Evolutionary conservation across 2,888 invertebrate species (phyloP).

Genomic region (Erpobdella octoculata): DNA sequence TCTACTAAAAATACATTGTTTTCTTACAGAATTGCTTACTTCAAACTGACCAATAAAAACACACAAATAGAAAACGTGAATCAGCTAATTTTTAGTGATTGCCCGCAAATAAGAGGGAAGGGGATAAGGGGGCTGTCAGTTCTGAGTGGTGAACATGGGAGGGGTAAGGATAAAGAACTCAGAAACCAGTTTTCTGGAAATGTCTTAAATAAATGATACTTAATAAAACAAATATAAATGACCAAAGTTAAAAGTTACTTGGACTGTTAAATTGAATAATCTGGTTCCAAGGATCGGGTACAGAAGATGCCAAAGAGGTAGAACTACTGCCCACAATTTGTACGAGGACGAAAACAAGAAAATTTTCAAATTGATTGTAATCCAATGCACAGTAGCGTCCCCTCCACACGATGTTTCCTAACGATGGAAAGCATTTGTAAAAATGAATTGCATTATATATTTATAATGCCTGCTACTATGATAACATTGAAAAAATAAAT

Average conservation of each 20-base stretch:
- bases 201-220: too few relatives aligned
- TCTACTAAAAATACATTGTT: neutral
- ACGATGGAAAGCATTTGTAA: neutral
- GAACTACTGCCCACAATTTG: neutral
- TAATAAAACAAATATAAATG: too few relatives aligned
- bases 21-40: too few relatives aligned
- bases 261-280: neutral
- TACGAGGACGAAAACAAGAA: neutral
- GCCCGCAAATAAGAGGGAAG: too few relatives aligned
- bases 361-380: neutral
- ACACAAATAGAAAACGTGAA: neutral
- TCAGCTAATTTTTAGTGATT: too few relatives aligned
- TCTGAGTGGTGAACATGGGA: too few relatives aligned
- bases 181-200: too few relatives aligned
- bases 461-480: too few relatives aligned
- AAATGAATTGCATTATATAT: neutral
- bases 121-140: too few relatives aligned
- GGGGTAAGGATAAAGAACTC: too few relatives aligned
- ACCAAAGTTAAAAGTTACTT: neutral
- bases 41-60: too few relatives aligned
- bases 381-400: constrained; percentile 9
- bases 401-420: constrained; percentile 13
- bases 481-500: too few relatives aligned
- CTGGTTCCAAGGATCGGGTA: constrained; percentile 4
- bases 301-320: neutral